Evolutionary conservation across 2,888 invertebrate species (phyloP).

Genomic region (Drosophila anomelani): DNA sequence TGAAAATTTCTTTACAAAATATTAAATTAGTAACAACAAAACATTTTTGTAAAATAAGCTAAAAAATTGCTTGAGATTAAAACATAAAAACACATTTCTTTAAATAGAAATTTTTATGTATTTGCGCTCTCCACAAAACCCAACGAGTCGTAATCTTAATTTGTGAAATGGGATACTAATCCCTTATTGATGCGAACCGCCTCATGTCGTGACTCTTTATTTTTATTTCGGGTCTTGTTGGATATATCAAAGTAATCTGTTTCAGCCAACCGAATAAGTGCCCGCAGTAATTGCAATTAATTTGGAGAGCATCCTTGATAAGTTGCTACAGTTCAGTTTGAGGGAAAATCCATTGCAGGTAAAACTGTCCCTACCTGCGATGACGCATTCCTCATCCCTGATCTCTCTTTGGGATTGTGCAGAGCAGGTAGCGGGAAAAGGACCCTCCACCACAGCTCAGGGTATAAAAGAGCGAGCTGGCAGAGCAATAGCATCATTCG

Average conservation of each 20-base stretch:
- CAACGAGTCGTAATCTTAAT: slow-evolving; percentile 2
- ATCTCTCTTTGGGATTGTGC: not conserved
- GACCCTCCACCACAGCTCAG: slow-evolving; percentile 16
- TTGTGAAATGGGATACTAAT: slow-evolving; percentile 25
- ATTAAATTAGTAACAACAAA: not conserved
- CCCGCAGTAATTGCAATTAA: slow-evolving; percentile 40
- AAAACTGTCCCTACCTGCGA: slow-evolving; percentile 47
- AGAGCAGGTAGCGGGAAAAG: slow-evolving; percentile 19
- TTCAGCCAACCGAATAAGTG: slow-evolving; percentile 11
- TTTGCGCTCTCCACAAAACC: too few species aligned
- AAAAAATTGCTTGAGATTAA: too few species aligned
- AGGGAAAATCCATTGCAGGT: slow-evolving; percentile 35
- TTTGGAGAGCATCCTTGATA: slow-evolving; percentile 19
- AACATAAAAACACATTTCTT: too few species aligned
- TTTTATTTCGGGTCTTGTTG: slow-evolving; percentile 26
- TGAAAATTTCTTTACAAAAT: not conserved
- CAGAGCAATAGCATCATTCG: slow-evolving; percentile 56
- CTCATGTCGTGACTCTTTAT: slow-evolving; percentile 16
- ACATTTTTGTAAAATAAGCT: too few species aligned
- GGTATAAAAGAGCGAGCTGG: slow-evolving; percentile 50
- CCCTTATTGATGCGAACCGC: slow-evolving; percentile 15
- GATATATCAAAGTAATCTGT: slow-evolving; percentile 25
- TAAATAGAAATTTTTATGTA: too few species aligned
- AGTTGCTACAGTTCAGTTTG: slow-evolving; percentile 13
- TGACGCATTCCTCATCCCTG: slow-evolving; percentile 34